Base-by-base conservation (phyloP, 2,113 vertebrate genomes). In the Caranx melampygus region DNA sequence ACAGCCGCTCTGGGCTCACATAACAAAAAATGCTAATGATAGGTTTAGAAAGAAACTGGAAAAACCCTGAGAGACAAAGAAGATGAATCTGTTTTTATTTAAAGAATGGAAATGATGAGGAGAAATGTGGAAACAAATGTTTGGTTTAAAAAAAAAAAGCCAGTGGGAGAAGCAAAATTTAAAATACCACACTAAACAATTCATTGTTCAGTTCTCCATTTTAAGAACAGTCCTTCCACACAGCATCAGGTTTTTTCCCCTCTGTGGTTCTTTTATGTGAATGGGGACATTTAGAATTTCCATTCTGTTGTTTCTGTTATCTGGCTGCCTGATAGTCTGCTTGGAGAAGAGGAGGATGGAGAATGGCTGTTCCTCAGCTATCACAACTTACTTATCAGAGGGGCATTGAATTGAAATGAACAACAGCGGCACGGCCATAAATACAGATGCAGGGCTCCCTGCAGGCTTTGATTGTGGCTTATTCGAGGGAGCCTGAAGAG, bases 371-470 rank as follows among this genome's bases (percentile, higher is more conserved):
- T 49, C 51, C 26, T 33, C 5, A 33, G n/a, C 81, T 78, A 82
- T 90, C 86, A 81, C 68, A 47, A 65, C 62, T 66, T 70, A 64
- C 83, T 91, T 87, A 91, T 91, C 89, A 81, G 85, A 59, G 34
- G 54, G 40, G 68, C 82, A 82, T 21, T 89, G 88, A 88, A 88
- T 89, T 62, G 86, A 86, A 88, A 85, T 83, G 74, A 84, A 79
- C 47, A 80, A 57, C 75, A 12, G 75, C 35, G 52, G 71, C 77
- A 45, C 52, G 13, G 69, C 61, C 82, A 55, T 84, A 88, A 88
- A 88, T 45, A 59, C 58, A 69, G 68, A 74, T 47, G n/a, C 15
- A 14, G 14, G 52, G 34, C 64, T 59, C 73, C 72, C 75, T 7
- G 54, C 47, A 73, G 78, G 44, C 69, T 80, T 21, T 90, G 80